Evolutionary conservation across 2,113 vertebrate species (phyloP).

Genomic region (Brienomyrus brachyistius): DNA sequence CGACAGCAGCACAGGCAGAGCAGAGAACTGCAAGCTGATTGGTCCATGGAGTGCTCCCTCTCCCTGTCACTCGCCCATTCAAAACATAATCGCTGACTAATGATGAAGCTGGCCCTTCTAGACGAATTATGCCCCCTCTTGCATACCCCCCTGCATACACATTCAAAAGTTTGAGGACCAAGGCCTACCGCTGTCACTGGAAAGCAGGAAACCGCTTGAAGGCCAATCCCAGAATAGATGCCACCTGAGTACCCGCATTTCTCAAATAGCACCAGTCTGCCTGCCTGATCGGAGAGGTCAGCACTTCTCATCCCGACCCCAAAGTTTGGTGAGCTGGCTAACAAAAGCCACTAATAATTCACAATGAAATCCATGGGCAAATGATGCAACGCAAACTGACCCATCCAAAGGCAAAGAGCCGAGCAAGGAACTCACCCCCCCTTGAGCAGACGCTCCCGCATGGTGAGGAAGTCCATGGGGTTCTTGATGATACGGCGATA

Average conservation of each 20-base stretch:
- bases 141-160: no score
- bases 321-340: background rate
- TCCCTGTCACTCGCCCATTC: background rate
- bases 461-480: constrained; percentile 89
- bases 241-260: background rate
- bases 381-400: background rate
- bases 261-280: background rate
- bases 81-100: background rate
- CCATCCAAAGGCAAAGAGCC: background rate
- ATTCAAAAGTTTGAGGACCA: background rate
- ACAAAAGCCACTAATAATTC: background rate
- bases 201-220: background rate
- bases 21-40: background rate
- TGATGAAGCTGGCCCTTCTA: background rate
- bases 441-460: constrained; percentile 76
- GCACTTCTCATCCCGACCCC: background rate
- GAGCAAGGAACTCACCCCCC: constrained; percentile 64
- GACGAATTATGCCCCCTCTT: background rate
- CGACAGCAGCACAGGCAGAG: background rate
- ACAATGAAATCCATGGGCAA: background rate
- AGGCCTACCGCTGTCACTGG: background rate
- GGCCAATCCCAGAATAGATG: background rate
- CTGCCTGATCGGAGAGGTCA: background rate
- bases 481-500: constrained; percentile 84
- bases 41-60: background rate